phyloP scores from a whole-genome alignment of 2,113 vertebrate species.

The Heloderma charlesbogerti region DNA sequence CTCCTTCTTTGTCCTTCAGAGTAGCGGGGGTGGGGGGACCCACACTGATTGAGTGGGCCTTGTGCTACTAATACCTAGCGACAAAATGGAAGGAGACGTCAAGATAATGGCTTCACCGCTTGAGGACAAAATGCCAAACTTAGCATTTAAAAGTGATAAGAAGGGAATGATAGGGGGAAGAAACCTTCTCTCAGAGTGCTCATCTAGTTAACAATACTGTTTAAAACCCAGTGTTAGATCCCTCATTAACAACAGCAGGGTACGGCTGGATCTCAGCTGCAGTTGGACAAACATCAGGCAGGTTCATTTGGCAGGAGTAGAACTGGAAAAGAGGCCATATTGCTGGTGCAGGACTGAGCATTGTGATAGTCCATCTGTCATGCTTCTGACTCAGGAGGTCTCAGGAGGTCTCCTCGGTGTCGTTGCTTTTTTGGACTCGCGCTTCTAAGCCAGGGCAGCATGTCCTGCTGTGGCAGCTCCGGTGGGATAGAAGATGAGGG shows the following conservation, averaged over 20 bases:
- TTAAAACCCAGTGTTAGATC: neutral
- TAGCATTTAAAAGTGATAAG: neutral
- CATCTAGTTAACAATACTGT: neutral
- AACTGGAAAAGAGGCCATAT: neutral
- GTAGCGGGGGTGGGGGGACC: fast-evolving
- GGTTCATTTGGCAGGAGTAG: neutral
- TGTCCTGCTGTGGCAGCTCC: neutral
- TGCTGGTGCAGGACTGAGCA: neutral
- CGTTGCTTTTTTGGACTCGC: neutral
- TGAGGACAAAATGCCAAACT: neutral
- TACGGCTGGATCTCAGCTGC: neutral
- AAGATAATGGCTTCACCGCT: neutral
- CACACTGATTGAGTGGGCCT: constrained; percentile 15
- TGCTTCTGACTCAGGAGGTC: neutral
- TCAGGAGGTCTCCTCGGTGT: neutral
- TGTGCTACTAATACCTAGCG: neutral
- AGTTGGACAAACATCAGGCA: neutral
- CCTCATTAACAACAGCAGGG: neutral
- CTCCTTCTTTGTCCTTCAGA: neutral
- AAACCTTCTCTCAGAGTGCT: neutral
- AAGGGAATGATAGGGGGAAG: neutral
- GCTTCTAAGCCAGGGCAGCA: neutral
- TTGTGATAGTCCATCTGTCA: neutral
- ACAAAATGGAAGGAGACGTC: constrained; percentile 9
- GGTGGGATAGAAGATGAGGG: neutral